Percentiles rank a stretch among this genome's conserved stretches.
These are phyloP conservation scores for Ladona fulva DNA, from an alignment of 1,140 invertebrate species.

Conservation along the genomic window DNA sequence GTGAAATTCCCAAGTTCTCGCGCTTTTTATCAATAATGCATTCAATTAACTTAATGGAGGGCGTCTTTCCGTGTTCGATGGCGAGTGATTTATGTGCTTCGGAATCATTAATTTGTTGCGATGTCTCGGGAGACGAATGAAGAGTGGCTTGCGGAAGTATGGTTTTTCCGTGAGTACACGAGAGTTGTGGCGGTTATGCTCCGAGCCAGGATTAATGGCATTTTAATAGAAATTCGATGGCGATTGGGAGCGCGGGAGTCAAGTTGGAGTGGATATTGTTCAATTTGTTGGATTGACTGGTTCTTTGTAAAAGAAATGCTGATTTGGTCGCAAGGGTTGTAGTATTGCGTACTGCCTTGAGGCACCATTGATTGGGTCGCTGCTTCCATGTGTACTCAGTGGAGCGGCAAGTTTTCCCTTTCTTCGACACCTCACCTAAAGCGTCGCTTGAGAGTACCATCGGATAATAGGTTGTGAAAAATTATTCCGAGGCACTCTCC, in stretches of 20 bases:
- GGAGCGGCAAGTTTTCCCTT: too few species aligned
- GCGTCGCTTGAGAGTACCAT: too few species aligned
- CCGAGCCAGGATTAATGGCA: conserved; percentile 18
- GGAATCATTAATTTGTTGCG: conserved; percentile 14
- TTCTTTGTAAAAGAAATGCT: conserved; percentile 18
- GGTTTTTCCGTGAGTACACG: neutral
- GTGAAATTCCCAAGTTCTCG: neutral
- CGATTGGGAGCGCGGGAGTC: neutral
- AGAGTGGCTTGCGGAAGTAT: neutral
- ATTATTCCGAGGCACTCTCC: too few species aligned
- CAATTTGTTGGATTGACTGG: conserved; percentile 15
- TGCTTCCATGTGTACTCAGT: too few species aligned
- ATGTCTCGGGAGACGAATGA: neutral
- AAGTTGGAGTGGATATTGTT: conserved; percentile 15
- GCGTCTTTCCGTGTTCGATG: neutral
- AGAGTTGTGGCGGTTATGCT: neutral
- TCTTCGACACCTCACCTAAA: too few species aligned
- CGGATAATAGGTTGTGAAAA: too few species aligned
- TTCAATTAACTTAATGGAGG: conserved; percentile 19
- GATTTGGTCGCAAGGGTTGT: neutral
- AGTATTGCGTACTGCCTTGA: neutral
- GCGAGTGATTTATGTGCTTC: conserved; percentile 16
- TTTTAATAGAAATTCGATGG: conserved; percentile 24
- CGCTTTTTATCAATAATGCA: conserved; percentile 16
- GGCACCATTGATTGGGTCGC: too few species aligned